A percentile compares a stretch with the other conserved stretches of the same genome.
Evolutionary conservation across 1,140 invertebrate species (phyloP).

Genomic region (Formica exsecta): DNA sequence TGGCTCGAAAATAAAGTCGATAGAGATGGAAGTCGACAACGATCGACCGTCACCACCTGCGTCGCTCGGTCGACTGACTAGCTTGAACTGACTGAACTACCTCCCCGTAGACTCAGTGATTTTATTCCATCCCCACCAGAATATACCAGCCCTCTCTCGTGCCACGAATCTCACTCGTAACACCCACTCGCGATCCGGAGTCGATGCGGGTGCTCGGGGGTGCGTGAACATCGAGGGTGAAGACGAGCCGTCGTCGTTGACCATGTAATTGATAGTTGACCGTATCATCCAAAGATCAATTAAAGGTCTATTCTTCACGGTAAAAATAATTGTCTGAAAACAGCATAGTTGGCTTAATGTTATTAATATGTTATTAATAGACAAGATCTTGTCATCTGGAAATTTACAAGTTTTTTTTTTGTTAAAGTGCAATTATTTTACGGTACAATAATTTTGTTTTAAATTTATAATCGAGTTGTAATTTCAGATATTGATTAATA

Average conservation of each 20-base stretch:
- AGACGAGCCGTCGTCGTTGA: conserved; percentile 30
- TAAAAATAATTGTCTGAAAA: conserved; percentile 52
- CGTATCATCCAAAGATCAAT: conserved; percentile 54
- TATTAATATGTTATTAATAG: conserved; percentile 28
- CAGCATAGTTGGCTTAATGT: background rate
- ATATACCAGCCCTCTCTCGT: conserved; percentile 21
- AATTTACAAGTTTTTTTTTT: conserved; percentile 45
- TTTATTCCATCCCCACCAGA: conserved; percentile 71
- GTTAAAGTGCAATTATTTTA: conserved; percentile 31
- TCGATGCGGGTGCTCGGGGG: conserved; percentile 40
- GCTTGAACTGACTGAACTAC: conserved; percentile 56
- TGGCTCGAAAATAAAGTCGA: conserved; percentile 9
- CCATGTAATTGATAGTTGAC: conserved; percentile 47
- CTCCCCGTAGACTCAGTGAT: conserved; percentile 60
- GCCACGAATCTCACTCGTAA: conserved; percentile 30
- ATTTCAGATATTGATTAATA: background rate
- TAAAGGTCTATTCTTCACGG: conserved; percentile 43
- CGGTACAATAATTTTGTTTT: conserved; percentile 22
- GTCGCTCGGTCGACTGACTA: conserved; percentile 75
- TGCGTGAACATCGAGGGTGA: conserved; percentile 55
- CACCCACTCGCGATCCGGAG: conserved; percentile 54
- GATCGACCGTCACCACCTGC: conserved; percentile 58
- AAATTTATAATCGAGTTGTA: conserved; percentile 37
- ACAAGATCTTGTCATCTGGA: conserved; percentile 21
- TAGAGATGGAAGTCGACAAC: conserved; percentile 56